Conservation (phyloP, 2,797 vertebrate species). For the Gobio occitaniae region DNA sequence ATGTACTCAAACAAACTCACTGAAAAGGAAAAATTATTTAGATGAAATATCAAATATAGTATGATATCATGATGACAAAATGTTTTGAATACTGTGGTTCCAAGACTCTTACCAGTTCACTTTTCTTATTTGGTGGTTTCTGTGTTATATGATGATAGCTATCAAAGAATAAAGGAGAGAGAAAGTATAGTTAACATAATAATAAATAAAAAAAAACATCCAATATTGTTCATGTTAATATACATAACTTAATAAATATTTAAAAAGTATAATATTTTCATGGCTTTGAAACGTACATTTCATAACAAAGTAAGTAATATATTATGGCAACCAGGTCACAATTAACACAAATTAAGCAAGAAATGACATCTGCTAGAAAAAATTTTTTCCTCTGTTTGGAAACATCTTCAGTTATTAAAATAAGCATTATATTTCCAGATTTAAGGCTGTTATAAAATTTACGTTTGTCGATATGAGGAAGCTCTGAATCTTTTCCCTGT, state of each 20-base stretch:
- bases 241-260: not conserved
- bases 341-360: not conserved
- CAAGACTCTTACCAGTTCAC: conserved; percentile 71
- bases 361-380: not conserved
- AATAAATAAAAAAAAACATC: not conserved
- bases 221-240: not conserved
- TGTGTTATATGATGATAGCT: conserved; percentile 77
- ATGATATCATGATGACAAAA: not conserved
- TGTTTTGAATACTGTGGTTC: not conserved
- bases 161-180: conserved; percentile 56
- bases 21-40: not conserved
- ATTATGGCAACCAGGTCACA: not conserved
- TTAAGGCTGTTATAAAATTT: too few species aligned
- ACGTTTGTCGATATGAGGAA: too few species aligned
- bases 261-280: not conserved
- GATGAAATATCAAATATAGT: not conserved
- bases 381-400: not conserved
- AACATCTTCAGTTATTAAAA: too few species aligned
- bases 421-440: too few species aligned
- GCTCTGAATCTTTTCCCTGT: too few species aligned
- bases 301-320: not conserved
- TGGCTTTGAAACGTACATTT: not conserved
- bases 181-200: not conserved
- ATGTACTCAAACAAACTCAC: not conserved
- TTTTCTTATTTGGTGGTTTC: conserved; percentile 75